Percentiles rank a stretch among this genome's conserved stretches.
phyloP scores from a whole-genome alignment of 2,888 invertebrate species.

The Halictus ligatus region DNA sequence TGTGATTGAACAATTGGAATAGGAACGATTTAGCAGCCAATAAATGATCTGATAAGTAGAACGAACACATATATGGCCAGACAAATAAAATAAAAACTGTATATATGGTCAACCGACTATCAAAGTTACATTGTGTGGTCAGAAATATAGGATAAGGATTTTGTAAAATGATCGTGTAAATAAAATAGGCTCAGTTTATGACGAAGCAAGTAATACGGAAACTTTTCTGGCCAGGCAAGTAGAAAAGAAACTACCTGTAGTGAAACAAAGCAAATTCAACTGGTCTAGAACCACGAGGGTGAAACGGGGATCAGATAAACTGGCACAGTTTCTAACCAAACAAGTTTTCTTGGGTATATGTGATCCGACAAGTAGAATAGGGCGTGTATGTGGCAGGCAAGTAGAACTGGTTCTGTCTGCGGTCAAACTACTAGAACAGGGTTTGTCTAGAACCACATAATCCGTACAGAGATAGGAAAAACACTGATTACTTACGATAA shows the following conservation, averaged over 20 bases:
- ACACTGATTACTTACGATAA: background rate
- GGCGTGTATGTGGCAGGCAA: background rate
- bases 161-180: no score
- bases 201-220: no score
- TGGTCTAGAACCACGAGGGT: background rate
- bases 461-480: background rate
- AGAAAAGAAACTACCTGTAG: background rate
- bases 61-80: no score
- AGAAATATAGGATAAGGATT: no score
- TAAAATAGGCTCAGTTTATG: no score
- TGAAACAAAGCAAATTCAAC: background rate
- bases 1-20: no score
- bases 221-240: no score
- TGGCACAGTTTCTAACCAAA: background rate
- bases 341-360: background rate
- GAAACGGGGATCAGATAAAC: background rate
- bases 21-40: no score
- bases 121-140: no score
- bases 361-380: constrained; percentile 4
- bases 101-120: no score
- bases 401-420: constrained; percentile 1
- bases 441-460: background rate
- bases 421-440: background rate
- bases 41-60: no score
- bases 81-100: no score